These are phyloP conservation scores for Buceros bicornis DNA, from an alignment of 2,797 vertebrate genomes.

Conservation along the genomic window DNA sequence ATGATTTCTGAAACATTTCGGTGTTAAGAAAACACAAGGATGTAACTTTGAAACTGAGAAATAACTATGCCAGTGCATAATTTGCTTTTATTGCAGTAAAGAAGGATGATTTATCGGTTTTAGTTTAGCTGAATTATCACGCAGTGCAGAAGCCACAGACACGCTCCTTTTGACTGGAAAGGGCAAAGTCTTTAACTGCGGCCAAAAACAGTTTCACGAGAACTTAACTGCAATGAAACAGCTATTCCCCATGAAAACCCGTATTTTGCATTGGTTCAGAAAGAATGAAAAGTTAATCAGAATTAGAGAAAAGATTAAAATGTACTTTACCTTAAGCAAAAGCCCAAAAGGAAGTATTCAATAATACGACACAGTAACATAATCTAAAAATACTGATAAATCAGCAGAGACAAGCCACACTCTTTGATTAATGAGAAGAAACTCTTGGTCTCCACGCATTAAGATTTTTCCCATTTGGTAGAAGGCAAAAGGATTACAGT, in stretches of 20 bases:
- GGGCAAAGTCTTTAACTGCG: not conserved
- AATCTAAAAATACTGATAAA: not conserved
- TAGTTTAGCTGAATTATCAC: not conserved
- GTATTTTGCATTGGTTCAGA: not conserved
- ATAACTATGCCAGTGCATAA: not conserved
- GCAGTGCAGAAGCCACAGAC: not conserved
- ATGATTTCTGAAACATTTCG: not conserved
- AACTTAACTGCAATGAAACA: not conserved
- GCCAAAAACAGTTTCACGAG: not conserved
- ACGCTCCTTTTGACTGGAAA: not conserved
- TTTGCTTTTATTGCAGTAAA: not conserved
- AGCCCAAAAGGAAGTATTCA: not conserved
- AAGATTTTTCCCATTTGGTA: not conserved
- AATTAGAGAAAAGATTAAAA: not conserved
- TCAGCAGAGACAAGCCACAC: not conserved
- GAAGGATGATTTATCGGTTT: not conserved
- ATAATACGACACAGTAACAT: not conserved
- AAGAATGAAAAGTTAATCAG: not conserved
- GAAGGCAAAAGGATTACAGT: not conserved
- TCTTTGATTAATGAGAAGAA: not conserved
- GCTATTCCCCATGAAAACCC: not conserved
- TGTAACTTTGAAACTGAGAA: not conserved
- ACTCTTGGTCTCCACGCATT: not conserved
- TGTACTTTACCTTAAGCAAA: not conserved
- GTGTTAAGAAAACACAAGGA: not conserved